Conservation (phyloP, 64 coral and sea anemone species). For the Dendrophyllia cribrosa region DNA sequence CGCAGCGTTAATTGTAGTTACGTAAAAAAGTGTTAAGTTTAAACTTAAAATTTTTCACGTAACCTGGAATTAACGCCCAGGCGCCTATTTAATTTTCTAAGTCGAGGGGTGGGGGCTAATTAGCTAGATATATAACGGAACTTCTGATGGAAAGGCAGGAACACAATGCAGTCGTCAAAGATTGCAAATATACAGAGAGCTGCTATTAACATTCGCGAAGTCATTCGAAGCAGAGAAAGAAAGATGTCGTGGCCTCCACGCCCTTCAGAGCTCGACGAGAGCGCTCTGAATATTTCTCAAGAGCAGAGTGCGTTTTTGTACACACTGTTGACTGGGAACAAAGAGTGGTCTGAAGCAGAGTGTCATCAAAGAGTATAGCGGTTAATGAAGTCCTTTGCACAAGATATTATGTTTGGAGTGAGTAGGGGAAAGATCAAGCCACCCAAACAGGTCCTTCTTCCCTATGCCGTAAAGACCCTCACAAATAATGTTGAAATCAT, state of each 20-base stretch:
- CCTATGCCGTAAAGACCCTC: no score
- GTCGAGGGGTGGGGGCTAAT: no score
- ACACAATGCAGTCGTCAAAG: background rate
- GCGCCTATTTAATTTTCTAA: no score
- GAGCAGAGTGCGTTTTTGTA: slow-evolving; percentile 5
- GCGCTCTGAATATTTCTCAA: slow-evolving; percentile 22
- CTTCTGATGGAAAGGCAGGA: slow-evolving; percentile 15
- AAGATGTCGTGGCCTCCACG: slow-evolving; percentile 44
- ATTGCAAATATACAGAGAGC: slow-evolving; percentile 6
- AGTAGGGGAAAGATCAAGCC: background rate
- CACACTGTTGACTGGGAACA: slow-evolving; percentile 26
- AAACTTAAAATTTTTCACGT: no score
- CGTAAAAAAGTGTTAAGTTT: no score
- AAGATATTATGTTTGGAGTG: slow-evolving; percentile 49
- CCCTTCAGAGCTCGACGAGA: slow-evolving; percentile 17
- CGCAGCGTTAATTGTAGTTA: no score
- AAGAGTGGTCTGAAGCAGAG: background rate
- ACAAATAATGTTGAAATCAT: no score
- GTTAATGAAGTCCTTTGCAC: slow-evolving; percentile 25
- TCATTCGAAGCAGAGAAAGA: background rate
- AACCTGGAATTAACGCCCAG: no score
- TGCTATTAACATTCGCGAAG: slow-evolving; percentile 45
- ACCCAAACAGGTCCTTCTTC: no score
- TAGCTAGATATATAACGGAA: no score
- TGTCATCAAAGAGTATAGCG: slow-evolving; percentile 16